Evolutionary conservation across 2,888 invertebrate genomes (phyloP).

Genomic region (Ophion slaviceki): DNA sequence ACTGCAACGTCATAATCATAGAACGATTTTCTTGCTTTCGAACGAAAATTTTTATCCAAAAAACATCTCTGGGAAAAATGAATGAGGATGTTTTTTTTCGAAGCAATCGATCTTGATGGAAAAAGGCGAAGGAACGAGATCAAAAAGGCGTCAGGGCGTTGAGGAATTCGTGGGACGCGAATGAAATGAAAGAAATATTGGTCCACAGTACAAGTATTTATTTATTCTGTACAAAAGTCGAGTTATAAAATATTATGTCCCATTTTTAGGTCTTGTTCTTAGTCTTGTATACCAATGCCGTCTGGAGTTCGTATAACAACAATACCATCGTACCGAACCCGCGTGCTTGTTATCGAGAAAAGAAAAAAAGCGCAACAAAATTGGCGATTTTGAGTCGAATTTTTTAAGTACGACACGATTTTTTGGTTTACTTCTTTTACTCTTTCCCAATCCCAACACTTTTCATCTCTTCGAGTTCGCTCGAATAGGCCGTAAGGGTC

Average conservation of each 20-base stretch:
- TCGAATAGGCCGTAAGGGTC: slow-evolving; percentile 60
- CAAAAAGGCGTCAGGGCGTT: too few relatives aligned
- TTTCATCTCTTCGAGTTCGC: slow-evolving; percentile 40
- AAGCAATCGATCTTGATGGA: too few relatives aligned
- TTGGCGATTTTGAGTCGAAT: slow-evolving; percentile 11
- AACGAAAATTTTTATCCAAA: too few relatives aligned
- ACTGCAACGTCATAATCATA: too few relatives aligned
- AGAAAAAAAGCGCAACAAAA: slow-evolving; percentile 41
- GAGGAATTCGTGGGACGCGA: slow-evolving; percentile 58
- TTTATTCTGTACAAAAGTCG: slow-evolving; percentile 83
- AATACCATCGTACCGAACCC: slow-evolving; percentile 76
- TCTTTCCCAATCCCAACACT: slow-evolving; percentile 33
- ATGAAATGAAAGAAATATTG: slow-evolving; percentile 82
- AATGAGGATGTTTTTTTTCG: too few relatives aligned
- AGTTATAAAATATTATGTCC: slow-evolving; percentile 82
- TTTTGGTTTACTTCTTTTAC: slow-evolving; percentile 4
- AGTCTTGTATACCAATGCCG: slow-evolving; percentile 81
- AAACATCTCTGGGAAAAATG: too few relatives aligned
- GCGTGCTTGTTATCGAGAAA: slow-evolving; percentile 69
- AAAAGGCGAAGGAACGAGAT: too few relatives aligned
- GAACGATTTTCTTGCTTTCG: too few relatives aligned
- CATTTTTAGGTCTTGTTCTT: slow-evolving; percentile 81
- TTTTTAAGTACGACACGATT: slow-evolving; percentile 23
- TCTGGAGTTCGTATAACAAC: slow-evolving; percentile 80
- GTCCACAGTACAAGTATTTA: slow-evolving; percentile 83